Base-by-base conservation (phyloP, 92 coral and sea anemone genomes). In the Pocillopora grandis region DNA sequence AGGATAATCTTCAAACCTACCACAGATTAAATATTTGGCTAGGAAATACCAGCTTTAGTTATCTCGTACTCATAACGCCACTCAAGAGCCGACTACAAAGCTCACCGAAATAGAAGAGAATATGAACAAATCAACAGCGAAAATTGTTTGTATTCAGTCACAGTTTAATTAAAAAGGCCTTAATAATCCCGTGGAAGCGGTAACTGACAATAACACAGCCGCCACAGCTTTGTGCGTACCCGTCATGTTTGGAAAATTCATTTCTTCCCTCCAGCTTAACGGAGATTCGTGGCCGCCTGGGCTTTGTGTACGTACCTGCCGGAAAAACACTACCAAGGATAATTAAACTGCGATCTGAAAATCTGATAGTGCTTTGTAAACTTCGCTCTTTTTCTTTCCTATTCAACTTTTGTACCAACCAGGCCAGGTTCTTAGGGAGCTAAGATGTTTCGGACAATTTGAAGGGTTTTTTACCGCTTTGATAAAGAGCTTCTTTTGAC, bases 81-180 rank as follows among this genome's bases (percentile, higher is more conserved):
- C 71, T 61, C 10, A 11, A 62, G 33, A 42, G 8, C 52, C 52
- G 52, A 42, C 79, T 42, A 61, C 58, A 82, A 71, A 82, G 86
- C 63, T 61, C 20, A 33, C 80, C 80, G 86, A 64, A 62, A 69
- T n/a, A 23, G 52, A 72, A 20, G 27, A 80, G 33, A 68, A 58
- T 62, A 83, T 72, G 75, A 83, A 74, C 64, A 83, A 83, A 83
- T 83, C 86, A 83, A 83, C 86, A 73, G 71, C 21, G 80, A 72
- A 79, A 81, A 81, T 80, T 55, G 75, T 67, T 75, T 58, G 63
- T 56, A 71, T 62, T 73, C 80, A 64, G 73, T 83, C 86, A 83
- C 86, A 55, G 80, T 83, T 83, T 83, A 83, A 83, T 83, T 83
- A 83, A 73, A 74, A 83, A 74, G 80, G 74, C 57, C 62, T 74